Conservation (phyloP, 2,113 vertebrate species). For the Platysteira castanea region DNA sequence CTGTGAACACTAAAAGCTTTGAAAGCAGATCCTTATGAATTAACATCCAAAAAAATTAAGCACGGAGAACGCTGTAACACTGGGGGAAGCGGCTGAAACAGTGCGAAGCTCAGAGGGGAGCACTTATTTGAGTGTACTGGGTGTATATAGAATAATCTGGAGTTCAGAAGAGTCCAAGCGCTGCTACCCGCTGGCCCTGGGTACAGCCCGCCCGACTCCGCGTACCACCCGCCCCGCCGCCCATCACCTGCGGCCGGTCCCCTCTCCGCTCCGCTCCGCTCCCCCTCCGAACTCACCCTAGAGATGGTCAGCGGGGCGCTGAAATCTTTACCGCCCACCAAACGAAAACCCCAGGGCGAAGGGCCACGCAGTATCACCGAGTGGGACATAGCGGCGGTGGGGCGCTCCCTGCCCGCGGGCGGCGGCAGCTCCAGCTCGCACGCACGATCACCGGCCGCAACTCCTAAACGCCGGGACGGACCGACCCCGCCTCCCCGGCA, state of each 20-base stretch:
- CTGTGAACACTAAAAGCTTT: not conserved
- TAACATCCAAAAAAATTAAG: not conserved
- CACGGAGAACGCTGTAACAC: fast-evolving
- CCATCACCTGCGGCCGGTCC: not conserved
- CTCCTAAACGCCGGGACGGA: not conserved
- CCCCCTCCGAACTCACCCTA: conserved; percentile 78
- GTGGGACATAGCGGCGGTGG: conserved; percentile 74
- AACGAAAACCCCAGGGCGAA: conserved; percentile 93
- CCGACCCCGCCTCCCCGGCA: not conserved
- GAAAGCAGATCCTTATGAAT: not conserved
- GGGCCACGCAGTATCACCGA: conserved; percentile 88
- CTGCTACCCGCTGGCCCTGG: fast-evolving
- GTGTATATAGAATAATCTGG: fast-evolving
- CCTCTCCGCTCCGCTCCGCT: not conserved
- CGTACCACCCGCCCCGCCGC: not conserved
- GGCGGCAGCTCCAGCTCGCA: not conserved
- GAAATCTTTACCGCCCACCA: conserved; percentile 94
- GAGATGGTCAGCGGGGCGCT: conserved; percentile 92
- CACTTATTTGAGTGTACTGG: fast-evolving
- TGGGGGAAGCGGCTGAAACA: not conserved
- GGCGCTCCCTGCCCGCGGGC: not conserved
- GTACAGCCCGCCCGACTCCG: no score
- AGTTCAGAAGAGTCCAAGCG: not conserved
- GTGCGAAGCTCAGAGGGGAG: not conserved
- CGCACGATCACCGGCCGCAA: not conserved